Base-by-base conservation (phyloP, 2,797 vertebrate species). In the Microctenopoma steveboyesi region DNA sequence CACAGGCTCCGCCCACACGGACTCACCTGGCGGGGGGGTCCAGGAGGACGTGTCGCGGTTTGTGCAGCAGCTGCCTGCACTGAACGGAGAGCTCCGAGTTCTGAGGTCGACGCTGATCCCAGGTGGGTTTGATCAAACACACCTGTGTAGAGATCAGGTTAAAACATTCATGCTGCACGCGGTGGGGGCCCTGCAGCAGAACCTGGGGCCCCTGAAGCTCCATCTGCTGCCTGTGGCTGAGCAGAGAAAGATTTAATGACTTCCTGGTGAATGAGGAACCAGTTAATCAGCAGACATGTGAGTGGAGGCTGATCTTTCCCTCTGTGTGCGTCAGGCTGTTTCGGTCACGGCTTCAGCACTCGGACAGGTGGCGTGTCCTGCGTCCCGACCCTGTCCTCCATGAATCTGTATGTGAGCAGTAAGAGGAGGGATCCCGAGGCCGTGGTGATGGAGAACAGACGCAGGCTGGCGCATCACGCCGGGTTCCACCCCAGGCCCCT, bases 271-370 rank as follows among this genome's bases (percentile, higher is more conserved):
- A 7, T 2, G 3, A 18, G 2, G 2, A 22, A 4, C 35, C 3
- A 14, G 35, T 18, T 27, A 49, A 42, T 4, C 13, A 0, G 0
- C 45, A 7, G 35, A 15, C 51, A 30, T 54, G 13, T 64, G 12
- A 58, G 13, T 18, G 22, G 27, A 22, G 2, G 0, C 25, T 46
- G 62, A 2, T 12, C 2, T 15, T 14, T 40, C 18, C 16, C 0
- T 37, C 6, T 51, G 14, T 72, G 0, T 52, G 2, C 37, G 0
- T 42, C 88, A 94, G 90, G 92, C 18, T 83, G 79, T 58, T 98
- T 99, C 70, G 92, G 95, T 22, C 97, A 99, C 9, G 97, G 97
- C 39, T 98, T 98, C 91, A 98, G 94, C 18, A 95, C 95, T 10
- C 95, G 97, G 48, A 45, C 83, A 5, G 97, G 97, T 14, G 97